Evolutionary conservation across 2,888 invertebrate genomes (phyloP).

Genomic region (Dynastes maya): DNA sequence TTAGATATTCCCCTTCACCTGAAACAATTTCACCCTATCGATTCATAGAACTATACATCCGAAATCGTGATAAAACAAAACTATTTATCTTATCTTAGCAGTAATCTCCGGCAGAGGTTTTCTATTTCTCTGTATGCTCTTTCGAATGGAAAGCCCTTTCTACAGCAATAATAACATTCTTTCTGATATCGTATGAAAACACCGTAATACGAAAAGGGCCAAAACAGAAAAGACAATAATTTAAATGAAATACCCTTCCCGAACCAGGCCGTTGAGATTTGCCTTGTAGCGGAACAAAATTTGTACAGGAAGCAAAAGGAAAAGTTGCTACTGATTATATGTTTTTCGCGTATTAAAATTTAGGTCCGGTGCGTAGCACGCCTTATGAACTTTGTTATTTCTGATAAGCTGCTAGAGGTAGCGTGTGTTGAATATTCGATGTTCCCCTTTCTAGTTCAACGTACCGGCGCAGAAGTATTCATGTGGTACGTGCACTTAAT

Average conservation of each 20-base stretch:
- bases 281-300: background rate
- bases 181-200: conserved; percentile 15
- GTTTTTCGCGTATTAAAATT: conserved; percentile 8
- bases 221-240: conserved; percentile 32
- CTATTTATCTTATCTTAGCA: background rate
- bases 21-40: background rate
- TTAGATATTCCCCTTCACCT: background rate
- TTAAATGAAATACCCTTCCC: conserved; percentile 14
- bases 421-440: conserved; percentile 7
- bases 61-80: background rate
- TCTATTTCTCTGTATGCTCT: background rate
- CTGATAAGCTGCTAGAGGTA: background rate
- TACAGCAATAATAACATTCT: conserved; percentile 10
- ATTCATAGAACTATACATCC: background rate
- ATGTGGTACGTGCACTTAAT: too few relatives aligned
- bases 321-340: conserved; percentile 22
- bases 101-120: background rate
- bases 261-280: background rate
- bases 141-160: background rate
- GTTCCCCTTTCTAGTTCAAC: background rate
- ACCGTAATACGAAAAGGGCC: conserved; percentile 17
- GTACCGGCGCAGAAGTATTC: background rate
- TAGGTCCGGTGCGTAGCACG: background rate
- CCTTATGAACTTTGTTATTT: conserved; percentile 5
- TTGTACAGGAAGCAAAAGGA: conserved; percentile 7